Conservation (phyloP, 2,797 vertebrate genomes). For the Poecile montanus region DNA sequence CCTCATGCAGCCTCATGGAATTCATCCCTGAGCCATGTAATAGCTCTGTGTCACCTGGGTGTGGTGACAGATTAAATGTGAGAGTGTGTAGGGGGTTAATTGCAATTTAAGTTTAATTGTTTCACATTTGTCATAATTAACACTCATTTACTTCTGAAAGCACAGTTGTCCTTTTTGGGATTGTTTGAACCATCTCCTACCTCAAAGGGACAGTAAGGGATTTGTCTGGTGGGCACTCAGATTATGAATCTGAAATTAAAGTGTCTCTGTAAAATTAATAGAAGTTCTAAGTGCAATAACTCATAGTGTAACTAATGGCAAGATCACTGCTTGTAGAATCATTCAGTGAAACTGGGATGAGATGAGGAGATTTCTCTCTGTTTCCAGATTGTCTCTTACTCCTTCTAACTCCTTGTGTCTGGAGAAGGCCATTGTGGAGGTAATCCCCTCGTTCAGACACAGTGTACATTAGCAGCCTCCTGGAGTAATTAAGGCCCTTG, state of each 20-base stretch:
- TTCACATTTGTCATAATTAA: background rate
- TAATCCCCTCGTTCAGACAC: background rate
- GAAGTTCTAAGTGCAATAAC: rapidly evolving
- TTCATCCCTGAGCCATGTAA: background rate
- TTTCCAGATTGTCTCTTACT: background rate
- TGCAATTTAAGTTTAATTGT: background rate
- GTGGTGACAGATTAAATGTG: background rate
- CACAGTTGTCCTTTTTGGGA: background rate
- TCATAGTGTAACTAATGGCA: no score
- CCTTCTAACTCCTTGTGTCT: rapidly evolving
- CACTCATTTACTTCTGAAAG: rapidly evolving
- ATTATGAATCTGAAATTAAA: background rate
- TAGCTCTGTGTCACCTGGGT: background rate
- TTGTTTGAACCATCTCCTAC: background rate
- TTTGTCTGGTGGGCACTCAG: background rate
- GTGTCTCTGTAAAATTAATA: background rate
- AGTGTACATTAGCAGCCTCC: background rate
- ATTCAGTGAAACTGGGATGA: background rate
- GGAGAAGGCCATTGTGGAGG: background rate
- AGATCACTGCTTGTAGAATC: background rate
- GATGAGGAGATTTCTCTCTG: background rate
- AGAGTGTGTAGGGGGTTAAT: rapidly evolving
- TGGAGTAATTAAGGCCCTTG: background rate
- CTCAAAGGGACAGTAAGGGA: background rate
- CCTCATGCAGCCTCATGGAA: background rate